Evolutionary conservation across 2,797 vertebrate genomes (phyloP), one percentile per base, ranked within the genome.

Genomic region (Helostoma temminkii): DNA sequence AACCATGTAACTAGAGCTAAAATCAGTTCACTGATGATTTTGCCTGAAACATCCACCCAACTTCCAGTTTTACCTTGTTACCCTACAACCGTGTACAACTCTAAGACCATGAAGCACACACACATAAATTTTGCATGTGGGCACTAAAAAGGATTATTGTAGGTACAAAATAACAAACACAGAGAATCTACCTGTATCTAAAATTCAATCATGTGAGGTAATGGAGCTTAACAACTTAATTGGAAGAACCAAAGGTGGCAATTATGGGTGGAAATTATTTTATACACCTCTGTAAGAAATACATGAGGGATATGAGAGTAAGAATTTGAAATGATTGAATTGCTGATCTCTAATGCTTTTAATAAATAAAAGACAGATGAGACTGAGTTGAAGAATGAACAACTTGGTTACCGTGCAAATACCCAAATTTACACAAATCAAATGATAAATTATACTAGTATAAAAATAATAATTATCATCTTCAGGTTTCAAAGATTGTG

Each of bases 171-270:
- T 36, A 65, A 63, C 6, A 57, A 73, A 82, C 42, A 82, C 56
- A 52, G 18, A 66, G 42, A 73, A 80, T 72, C 36, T 32, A 19
- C 48, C 49, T 71, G 59, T 65, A 67, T 69, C 16, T 77, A 45
- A 66, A 66, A 83, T 80, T 81, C 69, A 89, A 85, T 85, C 82
- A 85, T 73, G 74, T 88, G 47, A 84, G 70, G 66, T 84, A 83
- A 89, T 74, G 70, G 62, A 80, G 82, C 76, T 66, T 50, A 71
- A 75, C 37, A 54, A 70, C 21, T 55, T 80, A 83, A 80, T 82
- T 76, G 24, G 66, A 71, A 56, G 70, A 84, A 75, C 30, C 64
- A 82, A 83, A 75, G 72, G 74, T 82, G 69, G 63, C 78, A 74
- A 85, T 85, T 85, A 85, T 55, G n/a, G 53, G 55, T 64, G 72